Percentiles rank a stretch among this genome's conserved stretches.
phyloP scores from a whole-genome alignment of 2,797 vertebrate species.

The Coendou prehensilis region DNA sequence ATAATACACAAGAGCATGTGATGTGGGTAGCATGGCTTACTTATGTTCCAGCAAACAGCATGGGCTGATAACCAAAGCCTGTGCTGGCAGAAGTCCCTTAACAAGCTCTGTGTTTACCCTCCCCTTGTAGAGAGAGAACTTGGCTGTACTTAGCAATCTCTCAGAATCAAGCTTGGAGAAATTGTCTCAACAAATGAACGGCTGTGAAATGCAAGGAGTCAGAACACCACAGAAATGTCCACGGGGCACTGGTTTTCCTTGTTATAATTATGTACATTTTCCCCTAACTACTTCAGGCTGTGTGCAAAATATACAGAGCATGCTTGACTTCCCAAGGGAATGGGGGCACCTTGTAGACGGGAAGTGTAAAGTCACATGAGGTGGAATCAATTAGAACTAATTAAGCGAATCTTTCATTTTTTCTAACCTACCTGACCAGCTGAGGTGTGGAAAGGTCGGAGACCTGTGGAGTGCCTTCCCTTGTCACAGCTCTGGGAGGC shows the following conservation, averaged over 20 bases:
- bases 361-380: not conserved
- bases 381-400: conserved; percentile 67
- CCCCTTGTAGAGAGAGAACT: not conserved
- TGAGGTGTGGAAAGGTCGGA: conserved; percentile 30
- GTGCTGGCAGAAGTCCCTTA: not conserved
- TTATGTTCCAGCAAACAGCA: not conserved
- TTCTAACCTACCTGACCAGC: not conserved
- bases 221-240: not conserved
- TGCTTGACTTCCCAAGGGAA: not conserved
- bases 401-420: conserved; percentile 13
- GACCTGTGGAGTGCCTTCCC: not conserved
- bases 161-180: not conserved
- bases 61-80: not conserved
- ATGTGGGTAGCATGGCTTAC: not conserved
- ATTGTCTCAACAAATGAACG: not conserved
- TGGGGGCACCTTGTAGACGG: not conserved
- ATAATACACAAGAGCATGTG: not conserved
- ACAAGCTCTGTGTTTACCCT: not conserved
- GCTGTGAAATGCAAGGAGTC: not conserved
- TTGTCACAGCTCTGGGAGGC: not conserved
- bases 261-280: not conserved
- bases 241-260: not conserved
- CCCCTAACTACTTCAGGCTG: no score
- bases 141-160: not conserved
- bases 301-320: not conserved